Evolutionary conservation across 23 tunicate genomes (phyloP).

Genomic region (Styela clava): DNA sequence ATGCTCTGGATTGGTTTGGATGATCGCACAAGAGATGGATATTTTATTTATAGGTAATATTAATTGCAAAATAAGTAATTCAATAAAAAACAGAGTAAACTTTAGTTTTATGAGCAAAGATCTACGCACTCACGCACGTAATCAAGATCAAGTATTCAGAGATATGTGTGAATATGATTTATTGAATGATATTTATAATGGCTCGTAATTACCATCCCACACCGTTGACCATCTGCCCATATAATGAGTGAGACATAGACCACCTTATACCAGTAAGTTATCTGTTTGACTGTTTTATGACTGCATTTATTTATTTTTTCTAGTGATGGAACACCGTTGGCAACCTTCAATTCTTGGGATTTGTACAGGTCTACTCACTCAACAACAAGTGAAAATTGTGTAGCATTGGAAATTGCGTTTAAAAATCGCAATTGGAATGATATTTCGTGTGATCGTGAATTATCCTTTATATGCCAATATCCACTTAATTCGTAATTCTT

Average conservation of each 20-base stretch:
- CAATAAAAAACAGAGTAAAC: background rate
- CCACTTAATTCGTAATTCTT: too few species aligned
- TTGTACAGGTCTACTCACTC: slow-evolving; percentile 49
- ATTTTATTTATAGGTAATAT: slow-evolving; percentile 53
- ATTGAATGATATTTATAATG: too few species aligned
- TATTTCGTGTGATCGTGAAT: slow-evolving; percentile 45
- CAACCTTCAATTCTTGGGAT: slow-evolving; percentile 40
- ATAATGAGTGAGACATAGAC: too few species aligned
- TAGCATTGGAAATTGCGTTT: slow-evolving; percentile 49
- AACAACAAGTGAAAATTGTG: slow-evolving; percentile 67
- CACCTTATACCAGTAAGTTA: too few species aligned
- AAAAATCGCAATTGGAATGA: slow-evolving; percentile 59
- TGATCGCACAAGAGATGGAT: slow-evolving; percentile 56
- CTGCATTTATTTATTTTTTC: background rate
- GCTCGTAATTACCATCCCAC: too few species aligned
- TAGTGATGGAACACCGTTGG: slow-evolving; percentile 52
- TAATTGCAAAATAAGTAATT: too few species aligned
- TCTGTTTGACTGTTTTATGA: too few species aligned
- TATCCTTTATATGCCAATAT: slow-evolving; percentile 72
- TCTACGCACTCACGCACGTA: too few species aligned
- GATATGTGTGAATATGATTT: too few species aligned
- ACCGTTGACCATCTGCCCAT: too few species aligned
- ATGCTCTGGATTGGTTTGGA: slow-evolving; percentile 73
- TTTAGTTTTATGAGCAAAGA: too few species aligned
- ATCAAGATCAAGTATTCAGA: too few species aligned